phyloP scores from a whole-genome alignment of 2,888 invertebrate species.

The Napeogenes inachia region DNA sequence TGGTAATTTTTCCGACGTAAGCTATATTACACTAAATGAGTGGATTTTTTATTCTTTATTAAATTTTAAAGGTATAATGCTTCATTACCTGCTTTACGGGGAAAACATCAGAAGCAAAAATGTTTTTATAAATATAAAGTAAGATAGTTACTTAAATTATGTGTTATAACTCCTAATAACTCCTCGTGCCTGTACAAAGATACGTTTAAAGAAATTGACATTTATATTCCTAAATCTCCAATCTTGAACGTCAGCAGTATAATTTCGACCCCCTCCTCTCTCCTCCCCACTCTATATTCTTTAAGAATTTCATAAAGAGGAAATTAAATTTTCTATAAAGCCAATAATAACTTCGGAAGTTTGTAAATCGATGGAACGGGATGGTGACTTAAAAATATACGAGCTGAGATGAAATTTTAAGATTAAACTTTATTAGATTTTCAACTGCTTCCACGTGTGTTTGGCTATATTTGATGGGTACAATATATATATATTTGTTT shows the following conservation, averaged over 20 bases:
- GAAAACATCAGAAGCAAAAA: neutral
- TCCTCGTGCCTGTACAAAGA: neutral
- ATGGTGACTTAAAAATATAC: conserved; percentile 2
- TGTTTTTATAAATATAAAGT: conserved; percentile 5
- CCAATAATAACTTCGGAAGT: conserved; percentile 35
- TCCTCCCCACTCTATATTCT: conserved; percentile 36
- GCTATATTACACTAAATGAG: conserved; percentile 49
- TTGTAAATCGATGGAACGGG: conserved; percentile 28
- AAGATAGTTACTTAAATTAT: no score
- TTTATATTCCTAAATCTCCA: conserved; percentile 41
- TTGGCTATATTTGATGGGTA: neutral
- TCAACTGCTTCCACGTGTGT: conserved; percentile 17
- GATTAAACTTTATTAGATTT: conserved; percentile 1
- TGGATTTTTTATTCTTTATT: conserved; percentile 69
- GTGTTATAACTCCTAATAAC: no score
- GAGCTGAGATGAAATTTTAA: conserved; percentile 3
- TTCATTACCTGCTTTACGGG: conserved; percentile 48
- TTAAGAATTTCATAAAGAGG: conserved; percentile 45
- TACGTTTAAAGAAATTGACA: neutral
- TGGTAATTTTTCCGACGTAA: conserved; percentile 28
- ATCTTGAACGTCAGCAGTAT: conserved; percentile 49
- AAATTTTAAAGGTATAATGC: conserved; percentile 57
- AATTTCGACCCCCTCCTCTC: conserved; percentile 45
- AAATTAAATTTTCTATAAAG: conserved; percentile 59
- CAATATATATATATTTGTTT: no score